phyloP scores from a whole-genome alignment of 1,140 invertebrate genomes.

The Ladona fulva region DNA sequence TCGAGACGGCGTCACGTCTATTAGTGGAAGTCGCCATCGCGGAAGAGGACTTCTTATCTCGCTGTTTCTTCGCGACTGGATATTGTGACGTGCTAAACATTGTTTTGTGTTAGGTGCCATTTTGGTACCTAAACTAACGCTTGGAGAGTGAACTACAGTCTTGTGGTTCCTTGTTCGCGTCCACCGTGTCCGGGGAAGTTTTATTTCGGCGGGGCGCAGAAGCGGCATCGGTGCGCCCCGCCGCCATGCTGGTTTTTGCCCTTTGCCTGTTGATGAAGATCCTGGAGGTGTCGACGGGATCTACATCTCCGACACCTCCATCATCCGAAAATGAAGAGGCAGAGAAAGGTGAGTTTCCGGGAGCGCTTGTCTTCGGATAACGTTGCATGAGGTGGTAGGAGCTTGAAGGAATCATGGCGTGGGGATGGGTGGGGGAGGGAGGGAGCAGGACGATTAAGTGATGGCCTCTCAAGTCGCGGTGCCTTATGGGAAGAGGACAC shows the following conservation, averaged over 20 bases:
- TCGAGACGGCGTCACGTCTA: not conserved
- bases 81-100: too few species aligned
- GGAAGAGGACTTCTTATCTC: not conserved
- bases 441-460: not conserved
- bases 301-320: not conserved
- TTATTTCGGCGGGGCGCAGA: not conserved
- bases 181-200: not conserved
- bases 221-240: constrained; percentile 1
- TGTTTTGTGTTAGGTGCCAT: too few species aligned
- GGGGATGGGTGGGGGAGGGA: not conserved
- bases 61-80: too few species aligned
- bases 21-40: not conserved
- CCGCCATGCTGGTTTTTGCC: constrained; percentile 11
- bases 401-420: not conserved
- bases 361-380: not conserved
- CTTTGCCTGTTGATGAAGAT: constrained; percentile 11
- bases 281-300: constrained; percentile 8
- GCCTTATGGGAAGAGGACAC: too few species aligned
- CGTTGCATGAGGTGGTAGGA: not conserved
- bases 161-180: too few species aligned
- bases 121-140: too few species aligned
- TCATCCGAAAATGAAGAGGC: not conserved
- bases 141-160: too few species aligned
- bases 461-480: not conserved
- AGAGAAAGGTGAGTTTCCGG: not conserved